Evolutionary conservation across 2,797 vertebrate genomes (phyloP).

Genomic region (Syngnathus rostellatus): DNA sequence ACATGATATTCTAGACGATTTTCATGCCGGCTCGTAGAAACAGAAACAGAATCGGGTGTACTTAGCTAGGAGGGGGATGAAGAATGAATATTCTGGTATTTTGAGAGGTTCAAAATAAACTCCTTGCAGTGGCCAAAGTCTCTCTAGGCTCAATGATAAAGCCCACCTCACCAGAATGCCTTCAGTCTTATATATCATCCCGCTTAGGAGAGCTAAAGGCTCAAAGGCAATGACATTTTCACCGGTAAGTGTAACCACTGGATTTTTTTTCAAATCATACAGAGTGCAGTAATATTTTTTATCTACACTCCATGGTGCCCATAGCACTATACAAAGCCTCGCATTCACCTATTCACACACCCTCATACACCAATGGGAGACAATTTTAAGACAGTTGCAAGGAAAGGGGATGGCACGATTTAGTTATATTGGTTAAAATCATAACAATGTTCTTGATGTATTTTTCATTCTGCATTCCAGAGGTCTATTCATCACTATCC

Average conservation of each 20-base stretch:
- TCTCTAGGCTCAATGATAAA: slow-evolving; percentile 27
- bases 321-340: too few relatives aligned
- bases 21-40: slow-evolving; percentile 23
- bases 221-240: slow-evolving; percentile 16
- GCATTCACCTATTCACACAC: too few relatives aligned
- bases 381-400: not conserved
- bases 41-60: slow-evolving; percentile 15
- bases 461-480: slow-evolving; percentile 54
- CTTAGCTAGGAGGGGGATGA: not conserved
- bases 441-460: not conserved
- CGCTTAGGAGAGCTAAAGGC: slow-evolving; percentile 19
- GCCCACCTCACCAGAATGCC: slow-evolving; percentile 18
- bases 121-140: slow-evolving; percentile 22
- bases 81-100: slow-evolving; percentile 24
- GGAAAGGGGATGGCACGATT: not conserved
- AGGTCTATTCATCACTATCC: slow-evolving; percentile 91
- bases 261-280: slow-evolving; percentile 19
- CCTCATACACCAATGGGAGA: too few relatives aligned
- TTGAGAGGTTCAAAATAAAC: slow-evolving; percentile 34
- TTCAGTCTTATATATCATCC: slow-evolving; percentile 33
- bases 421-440: not conserved
- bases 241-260: slow-evolving; percentile 19
- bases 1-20: slow-evolving; percentile 36
- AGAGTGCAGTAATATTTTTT: too few relatives aligned
- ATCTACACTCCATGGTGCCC: too few relatives aligned